These are phyloP conservation scores for Hylyphantes graminicola DNA, from an alignment of 1,140 invertebrate genomes.

Conservation along the genomic window DNA sequence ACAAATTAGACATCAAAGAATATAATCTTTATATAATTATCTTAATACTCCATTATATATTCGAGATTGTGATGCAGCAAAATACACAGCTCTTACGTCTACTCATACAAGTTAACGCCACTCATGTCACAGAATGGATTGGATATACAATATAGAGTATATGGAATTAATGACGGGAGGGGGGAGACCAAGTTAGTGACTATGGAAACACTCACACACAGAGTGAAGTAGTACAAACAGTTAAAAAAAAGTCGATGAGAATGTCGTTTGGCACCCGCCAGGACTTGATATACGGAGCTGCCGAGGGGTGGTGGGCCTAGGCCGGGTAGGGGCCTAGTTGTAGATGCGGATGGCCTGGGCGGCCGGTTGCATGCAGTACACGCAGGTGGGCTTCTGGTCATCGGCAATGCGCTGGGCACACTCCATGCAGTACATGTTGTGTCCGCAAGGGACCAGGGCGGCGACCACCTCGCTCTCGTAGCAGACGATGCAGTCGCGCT, in stretches of 20 bases:
- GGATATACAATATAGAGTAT: conserved; percentile 24
- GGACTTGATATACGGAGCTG: conserved; percentile 39
- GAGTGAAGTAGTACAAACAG: conserved; percentile 38
- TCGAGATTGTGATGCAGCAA: conserved; percentile 59
- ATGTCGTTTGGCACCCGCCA: conserved; percentile 48
- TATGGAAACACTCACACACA: conserved; percentile 51
- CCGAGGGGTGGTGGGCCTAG: conserved; percentile 3
- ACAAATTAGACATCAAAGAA: conserved; percentile 61
- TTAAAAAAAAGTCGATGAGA: conserved; percentile 44
- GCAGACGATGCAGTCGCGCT: conserved; percentile 85
- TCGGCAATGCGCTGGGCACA: conserved; percentile 85
- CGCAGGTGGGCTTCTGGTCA: conserved; percentile 72
- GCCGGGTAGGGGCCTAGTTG: not conserved
- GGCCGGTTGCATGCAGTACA: conserved; percentile 83
- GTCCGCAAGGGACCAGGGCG: conserved; percentile 90
- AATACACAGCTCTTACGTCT: conserved; percentile 58
- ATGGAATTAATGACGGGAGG: conserved; percentile 48
- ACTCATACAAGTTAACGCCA: conserved; percentile 48
- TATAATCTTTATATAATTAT: conserved; percentile 60
- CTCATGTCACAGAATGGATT: conserved; percentile 34
- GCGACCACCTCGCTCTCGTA: conserved; percentile 86
- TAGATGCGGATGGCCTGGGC: conserved; percentile 84
- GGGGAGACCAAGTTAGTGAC: conserved; percentile 37
- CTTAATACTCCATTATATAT: conserved; percentile 50
- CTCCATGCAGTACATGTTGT: conserved; percentile 93